These are phyloP conservation scores for Ptilonorhynchus violaceus DNA, from an alignment of 2,113 vertebrate species.

Conservation along the genomic window DNA sequence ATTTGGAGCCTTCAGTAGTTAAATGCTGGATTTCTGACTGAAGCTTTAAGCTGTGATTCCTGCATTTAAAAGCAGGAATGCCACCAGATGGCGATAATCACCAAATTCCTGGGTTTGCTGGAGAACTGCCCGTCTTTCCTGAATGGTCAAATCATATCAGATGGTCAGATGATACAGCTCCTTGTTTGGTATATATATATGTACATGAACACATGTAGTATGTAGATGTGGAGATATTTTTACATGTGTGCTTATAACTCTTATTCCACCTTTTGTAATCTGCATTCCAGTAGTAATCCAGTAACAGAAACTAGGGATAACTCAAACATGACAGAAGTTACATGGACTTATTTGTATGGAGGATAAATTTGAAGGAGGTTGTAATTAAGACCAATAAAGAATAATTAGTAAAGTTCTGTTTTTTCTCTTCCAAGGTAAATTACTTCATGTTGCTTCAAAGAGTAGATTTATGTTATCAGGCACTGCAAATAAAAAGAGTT, in stretches of 20 bases:
- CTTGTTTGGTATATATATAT: background rate
- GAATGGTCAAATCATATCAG: background rate
- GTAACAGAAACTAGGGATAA: background rate
- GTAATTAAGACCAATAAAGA: background rate
- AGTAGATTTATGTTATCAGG: background rate
- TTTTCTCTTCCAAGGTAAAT: background rate
- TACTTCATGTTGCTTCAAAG: background rate
- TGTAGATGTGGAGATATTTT: background rate
- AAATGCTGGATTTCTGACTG: fast-evolving
- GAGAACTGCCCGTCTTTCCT: fast-evolving
- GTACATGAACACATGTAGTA: fast-evolving
- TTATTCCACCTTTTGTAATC: background rate
- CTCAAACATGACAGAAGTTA: background rate
- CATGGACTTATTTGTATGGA: background rate
- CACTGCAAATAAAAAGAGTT: background rate
- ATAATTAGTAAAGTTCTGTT: background rate
- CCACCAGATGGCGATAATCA: constrained; percentile 3
- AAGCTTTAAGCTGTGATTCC: background rate
- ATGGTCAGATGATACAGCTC: background rate
- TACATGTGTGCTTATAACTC: background rate
- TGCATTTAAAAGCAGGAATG: background rate
- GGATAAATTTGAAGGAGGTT: background rate
- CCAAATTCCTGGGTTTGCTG: background rate
- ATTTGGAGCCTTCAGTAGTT: background rate
- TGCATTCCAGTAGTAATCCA: background rate